Base-by-base conservation (phyloP, 2,113 vertebrate genomes). In the Scalopus aquaticus region DNA sequence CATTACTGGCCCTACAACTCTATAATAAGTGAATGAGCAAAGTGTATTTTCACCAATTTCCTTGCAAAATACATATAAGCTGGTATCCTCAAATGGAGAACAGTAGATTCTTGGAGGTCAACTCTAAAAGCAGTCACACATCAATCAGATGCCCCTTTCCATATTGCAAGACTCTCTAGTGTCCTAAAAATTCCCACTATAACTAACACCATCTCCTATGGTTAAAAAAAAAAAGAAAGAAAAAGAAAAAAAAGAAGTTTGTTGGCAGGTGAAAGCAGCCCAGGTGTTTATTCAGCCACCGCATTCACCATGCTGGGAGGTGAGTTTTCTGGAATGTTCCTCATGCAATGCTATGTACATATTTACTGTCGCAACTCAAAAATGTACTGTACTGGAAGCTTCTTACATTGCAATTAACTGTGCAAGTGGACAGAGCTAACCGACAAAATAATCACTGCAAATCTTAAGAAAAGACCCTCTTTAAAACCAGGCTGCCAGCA, bases 381-480 rank as follows among this genome's bases (percentile, higher is more conserved):
- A 84, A 42, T 56, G 58, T 37, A 44, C 89, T 20, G 0, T 97
- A 98, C 98, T 98, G 92, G 98, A 98, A 98, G 64, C 90, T 98
- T 98, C 98, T 93, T 64, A 62, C 15, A 12, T 93, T 95, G 95
- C 70, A 94, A 89, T 95, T 93, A 88, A 96, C 85, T 44, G 73
- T 88, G 83, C 37, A 76, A 79, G 80, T 6, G 35, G 60, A 65
- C 86, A 93, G 81, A 54, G 87, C 76, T 90, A 79, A 37, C 22
- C 62, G 78, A 85, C 42, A 37, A 76, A 80, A 93, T 73, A 60
- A 91, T 82, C 60, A 19, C 80, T 28, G 81, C 42, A 30, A 81
- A 84, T 58, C 35, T 80, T 4, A 74, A 79, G 86, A 58, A 82
- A 56, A 73, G 13, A 1, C 12, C 2, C 83, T 95, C 44, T 91